Base-by-base conservation (phyloP, 1,140 invertebrate species). In the Schlechtendalia chinensis region DNA sequence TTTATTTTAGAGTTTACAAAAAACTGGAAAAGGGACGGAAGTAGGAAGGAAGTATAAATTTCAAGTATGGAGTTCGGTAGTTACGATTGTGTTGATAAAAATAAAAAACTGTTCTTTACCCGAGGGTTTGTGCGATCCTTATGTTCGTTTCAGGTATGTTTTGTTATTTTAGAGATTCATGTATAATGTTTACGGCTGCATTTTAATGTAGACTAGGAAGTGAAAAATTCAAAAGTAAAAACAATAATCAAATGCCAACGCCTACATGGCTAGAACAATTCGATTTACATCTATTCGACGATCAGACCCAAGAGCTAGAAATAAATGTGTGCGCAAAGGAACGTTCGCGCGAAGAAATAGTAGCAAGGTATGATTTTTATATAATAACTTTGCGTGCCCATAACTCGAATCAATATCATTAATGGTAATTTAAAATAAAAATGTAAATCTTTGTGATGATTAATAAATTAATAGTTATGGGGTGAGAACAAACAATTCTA, bases 221-320 rank as follows among this genome's bases (percentile, higher is more conserved):
- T 84, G 97, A 99, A 88, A 98, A 98, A 87, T 98, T 97, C 88
- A 98, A 98, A 88, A 98, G 95, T 85, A 97, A 98, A 88, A 94
- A 96, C 81, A 89, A 92, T 39, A 92, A 91, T 88, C 93, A 94
- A 85, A 93, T 93, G 0, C 86, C 94, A 53, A 93, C 91, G 86
- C 94, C 96, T 17, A 89, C 92, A 82, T 99, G 97, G 97, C 85
- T 98, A 84, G 98, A 99, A 85, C 96, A 98, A 86, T 98, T 99
- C 86, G 96, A 99, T 86, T 88, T 99, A 12, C 96, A 98, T 85
- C 89, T 98, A 11, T 99, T 95, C 85, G 95, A 98, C 83, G 96
- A 97, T 82, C 91, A 93, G 72, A 89, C 88, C 75, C 94, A 96
- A 85, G 90, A 93, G 67, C 86, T 98, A 50, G 95, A 98, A 86